These are phyloP conservation scores for Temnothorax nylanderi DNA, from an alignment of 1,140 invertebrate genomes.

Conservation along the genomic window DNA sequence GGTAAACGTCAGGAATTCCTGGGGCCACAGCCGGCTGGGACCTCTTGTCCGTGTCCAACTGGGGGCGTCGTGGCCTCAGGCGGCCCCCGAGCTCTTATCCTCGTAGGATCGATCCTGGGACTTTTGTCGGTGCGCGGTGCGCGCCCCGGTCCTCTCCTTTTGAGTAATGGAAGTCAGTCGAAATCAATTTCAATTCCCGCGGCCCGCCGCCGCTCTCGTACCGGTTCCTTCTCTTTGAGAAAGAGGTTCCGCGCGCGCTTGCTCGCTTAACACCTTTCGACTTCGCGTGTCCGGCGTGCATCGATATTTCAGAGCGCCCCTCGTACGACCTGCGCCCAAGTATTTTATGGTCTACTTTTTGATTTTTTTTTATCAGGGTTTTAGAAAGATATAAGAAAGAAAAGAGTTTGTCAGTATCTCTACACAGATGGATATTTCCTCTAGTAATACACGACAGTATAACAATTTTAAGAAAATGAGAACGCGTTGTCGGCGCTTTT, in stretches of 20 bases:
- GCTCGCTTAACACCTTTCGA: conserved; percentile 69
- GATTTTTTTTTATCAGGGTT: neutral
- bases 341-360: neutral
- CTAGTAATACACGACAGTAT: neutral
- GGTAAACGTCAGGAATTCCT: conserved; percentile 80
- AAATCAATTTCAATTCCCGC: conserved; percentile 81
- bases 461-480: conserved; percentile 14
- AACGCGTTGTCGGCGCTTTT: neutral
- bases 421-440: neutral
- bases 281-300: conserved; percentile 52
- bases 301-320: neutral
- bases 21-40: conserved; percentile 69
- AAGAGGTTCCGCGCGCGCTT: conserved; percentile 50
- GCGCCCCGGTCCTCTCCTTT: conserved; percentile 72
- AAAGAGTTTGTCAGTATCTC: neutral
- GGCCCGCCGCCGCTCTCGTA: conserved; percentile 54
- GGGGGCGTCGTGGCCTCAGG: conserved; percentile 58
- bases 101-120: conserved; percentile 76
- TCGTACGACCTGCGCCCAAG: neutral
- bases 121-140: conserved; percentile 79
- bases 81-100: conserved; percentile 74
- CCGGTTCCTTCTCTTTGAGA: conserved; percentile 61
- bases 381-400: neutral
- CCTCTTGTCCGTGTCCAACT: conserved; percentile 65
- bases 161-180: conserved; percentile 81